Conservation (phyloP, 2,797 vertebrate species). For the Sphenopsis melanotis region DNA sequence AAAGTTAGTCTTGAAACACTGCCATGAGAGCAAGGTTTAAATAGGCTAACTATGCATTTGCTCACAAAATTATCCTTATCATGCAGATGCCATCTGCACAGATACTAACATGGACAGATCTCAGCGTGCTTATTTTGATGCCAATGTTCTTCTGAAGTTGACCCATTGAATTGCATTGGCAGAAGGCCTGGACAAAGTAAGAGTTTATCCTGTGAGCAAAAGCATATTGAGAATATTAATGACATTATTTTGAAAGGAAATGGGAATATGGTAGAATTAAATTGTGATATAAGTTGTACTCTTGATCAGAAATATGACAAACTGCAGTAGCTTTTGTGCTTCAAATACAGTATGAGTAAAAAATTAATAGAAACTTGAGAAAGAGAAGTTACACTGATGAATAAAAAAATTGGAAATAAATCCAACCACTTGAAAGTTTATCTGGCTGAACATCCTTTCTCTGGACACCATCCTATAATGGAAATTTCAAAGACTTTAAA, state of each 20-base stretch:
- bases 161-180: neutral
- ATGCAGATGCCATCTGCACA: neutral
- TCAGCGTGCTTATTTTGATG: neutral
- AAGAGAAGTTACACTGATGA: neutral
- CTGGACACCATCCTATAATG: neutral
- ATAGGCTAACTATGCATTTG: neutral
- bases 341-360: neutral
- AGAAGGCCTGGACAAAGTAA: neutral
- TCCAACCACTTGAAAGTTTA: neutral
- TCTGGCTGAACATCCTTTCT: neutral
- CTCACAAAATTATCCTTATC: neutral
- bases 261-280: neutral
- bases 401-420: neutral
- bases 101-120: neutral
- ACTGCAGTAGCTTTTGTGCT: neutral
- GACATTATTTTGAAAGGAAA: neutral
- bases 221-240: neutral
- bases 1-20: neutral
- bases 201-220: neutral
- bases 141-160: neutral
- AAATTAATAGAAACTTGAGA: neutral
- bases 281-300: neutral
- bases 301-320: neutral
- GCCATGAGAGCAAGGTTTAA: neutral
- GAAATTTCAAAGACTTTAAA: neutral